A percentile compares a stretch with the other conserved stretches of the same genome.
Evolutionary conservation across 2,797 vertebrate species (phyloP).

Genomic region (Pagetopsis macropterus): DNA sequence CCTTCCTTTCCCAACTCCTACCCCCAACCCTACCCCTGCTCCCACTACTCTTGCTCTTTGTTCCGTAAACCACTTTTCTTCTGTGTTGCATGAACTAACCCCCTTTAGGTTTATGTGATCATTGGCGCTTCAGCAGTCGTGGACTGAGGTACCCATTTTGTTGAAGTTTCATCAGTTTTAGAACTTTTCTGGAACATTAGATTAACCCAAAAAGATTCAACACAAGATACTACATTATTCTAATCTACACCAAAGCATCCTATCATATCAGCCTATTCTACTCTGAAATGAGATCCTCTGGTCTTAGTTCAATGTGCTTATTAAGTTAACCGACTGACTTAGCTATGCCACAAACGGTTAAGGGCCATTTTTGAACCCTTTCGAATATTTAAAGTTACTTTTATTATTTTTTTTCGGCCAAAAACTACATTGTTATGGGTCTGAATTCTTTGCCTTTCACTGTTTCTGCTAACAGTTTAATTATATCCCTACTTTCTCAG

Average conservation of each 20-base stretch:
- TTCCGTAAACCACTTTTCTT: conserved; percentile 61
- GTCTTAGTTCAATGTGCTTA: conserved; percentile 53
- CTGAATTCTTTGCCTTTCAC: conserved; percentile 56
- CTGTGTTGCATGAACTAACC: conserved; percentile 83
- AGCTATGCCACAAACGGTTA: conserved; percentile 8
- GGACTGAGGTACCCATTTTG: conserved; percentile 76
- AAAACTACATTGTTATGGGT: conserved; percentile 8
- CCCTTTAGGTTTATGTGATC: conserved; percentile 56
- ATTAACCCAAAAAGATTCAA: neutral
- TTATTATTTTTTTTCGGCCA: neutral
- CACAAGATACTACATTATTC: neutral
- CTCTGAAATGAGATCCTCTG: conserved; percentile 76
- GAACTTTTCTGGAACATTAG: conserved; percentile 2
- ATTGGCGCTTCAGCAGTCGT: conserved; percentile 44
- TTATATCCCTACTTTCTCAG: conserved; percentile 17
- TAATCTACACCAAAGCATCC: neutral
- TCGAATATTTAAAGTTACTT: neutral
- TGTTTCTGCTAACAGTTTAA: conserved; percentile 52
- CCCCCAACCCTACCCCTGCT: conserved; percentile 61
- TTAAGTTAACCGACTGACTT: conserved; percentile 36
- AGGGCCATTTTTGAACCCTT: conserved; percentile 22
- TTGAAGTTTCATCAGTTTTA: conserved; percentile 9
- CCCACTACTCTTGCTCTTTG: conserved; percentile 57
- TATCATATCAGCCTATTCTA: neutral
- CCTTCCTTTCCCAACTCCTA: conserved; percentile 48